Evolutionary conservation across 2,113 vertebrate species (phyloP), one percentile per base, ranked within the genome.

Genomic region (Gadus macrocephalus): DNA sequence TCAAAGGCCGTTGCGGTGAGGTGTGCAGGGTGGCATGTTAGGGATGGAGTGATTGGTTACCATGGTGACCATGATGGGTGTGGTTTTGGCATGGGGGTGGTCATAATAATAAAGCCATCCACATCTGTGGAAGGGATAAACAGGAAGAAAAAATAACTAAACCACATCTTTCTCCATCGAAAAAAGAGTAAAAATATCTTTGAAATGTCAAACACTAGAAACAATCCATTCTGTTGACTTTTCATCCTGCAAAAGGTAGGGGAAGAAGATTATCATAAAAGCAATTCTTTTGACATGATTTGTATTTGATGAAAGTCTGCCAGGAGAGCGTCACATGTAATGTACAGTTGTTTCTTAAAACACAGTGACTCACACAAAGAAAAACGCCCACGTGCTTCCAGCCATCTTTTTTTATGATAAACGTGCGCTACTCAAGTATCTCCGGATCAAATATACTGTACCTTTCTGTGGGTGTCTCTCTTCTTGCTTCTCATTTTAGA

Each of bases 211-310:
- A 68, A 65, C 70, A 35, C 64, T 77, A 20, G 38, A 20, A 64
- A 25, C 27, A 66, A 67, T 56, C 69, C n/a, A 62, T 35, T 71
- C 67, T 49, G 68, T 67, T 65, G 60, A 76, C 88, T 93, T 92
- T 90, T 81, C 86, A 89, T 91, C 88, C 90, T 91, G 87, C 87
- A 85, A 75, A 81, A 89, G 80, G 76, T 25, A 80, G 78, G 73
- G 76, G 89, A 85, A 68, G 66, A 85, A 80, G 81, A 76, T 81
- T 87, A 89, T 81, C 65, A 79, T 76, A 84, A 83, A 81, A 80
- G 27, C 16, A 74, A 87, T 88, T 84, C 83, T 78, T 80, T 85
- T 68, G 81, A 77, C 87, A 90, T 87, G 87, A 86, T 87, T 14
- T 79, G 83, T 77, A 83, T 89, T 83, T 83, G 84, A 86, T 90